phyloP scores from a whole-genome alignment of 2,888 invertebrate genomes.

The Gastrophysa polygoni region DNA sequence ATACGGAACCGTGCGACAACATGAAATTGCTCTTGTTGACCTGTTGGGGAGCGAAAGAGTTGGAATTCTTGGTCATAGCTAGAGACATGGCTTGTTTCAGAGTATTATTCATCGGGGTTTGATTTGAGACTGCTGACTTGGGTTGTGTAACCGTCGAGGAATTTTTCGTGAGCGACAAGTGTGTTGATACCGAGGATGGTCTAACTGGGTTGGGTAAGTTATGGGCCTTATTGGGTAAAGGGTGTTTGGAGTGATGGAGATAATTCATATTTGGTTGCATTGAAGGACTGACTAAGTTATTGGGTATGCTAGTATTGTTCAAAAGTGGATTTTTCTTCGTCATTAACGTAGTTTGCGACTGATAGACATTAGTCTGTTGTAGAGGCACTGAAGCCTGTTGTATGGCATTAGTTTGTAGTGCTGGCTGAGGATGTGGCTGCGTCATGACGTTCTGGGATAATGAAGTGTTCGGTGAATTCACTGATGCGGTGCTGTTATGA shows the following conservation, averaged over 20 bases:
- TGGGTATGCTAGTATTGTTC: conserved; percentile 9
- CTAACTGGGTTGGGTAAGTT: conserved; percentile 18
- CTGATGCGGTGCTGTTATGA: conserved; percentile 19
- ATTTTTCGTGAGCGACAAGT: conserved; percentile 13
- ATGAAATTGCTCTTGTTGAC: conserved; percentile 8
- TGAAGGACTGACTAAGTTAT: conserved; percentile 1
- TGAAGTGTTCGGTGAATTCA: conserved; percentile 21
- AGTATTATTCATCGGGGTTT: conserved; percentile 18
- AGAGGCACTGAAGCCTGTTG: conserved; percentile 17
- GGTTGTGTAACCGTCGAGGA: not conserved
- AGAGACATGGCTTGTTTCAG: conserved; percentile 20
- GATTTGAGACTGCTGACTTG: conserved; percentile 17
- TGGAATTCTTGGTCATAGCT: conserved; percentile 19
- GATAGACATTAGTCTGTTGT: conserved; percentile 26
- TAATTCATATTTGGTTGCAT: conserved; percentile 21
- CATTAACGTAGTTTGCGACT: conserved; percentile 17
- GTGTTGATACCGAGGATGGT: conserved; percentile 5
- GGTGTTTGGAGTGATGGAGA: conserved; percentile 18
- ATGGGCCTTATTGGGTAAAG: conserved; percentile 18
- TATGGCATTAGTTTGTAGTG: conserved; percentile 15
- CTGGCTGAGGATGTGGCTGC: conserved; percentile 25
- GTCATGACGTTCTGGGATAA: conserved; percentile 23
- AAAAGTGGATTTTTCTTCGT: not conserved
- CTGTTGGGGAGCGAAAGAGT: conserved; percentile 24
- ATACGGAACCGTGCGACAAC: not conserved